Conservation (phyloP, 1,140 invertebrate genomes). For the Hyphantria cunea region DNA sequence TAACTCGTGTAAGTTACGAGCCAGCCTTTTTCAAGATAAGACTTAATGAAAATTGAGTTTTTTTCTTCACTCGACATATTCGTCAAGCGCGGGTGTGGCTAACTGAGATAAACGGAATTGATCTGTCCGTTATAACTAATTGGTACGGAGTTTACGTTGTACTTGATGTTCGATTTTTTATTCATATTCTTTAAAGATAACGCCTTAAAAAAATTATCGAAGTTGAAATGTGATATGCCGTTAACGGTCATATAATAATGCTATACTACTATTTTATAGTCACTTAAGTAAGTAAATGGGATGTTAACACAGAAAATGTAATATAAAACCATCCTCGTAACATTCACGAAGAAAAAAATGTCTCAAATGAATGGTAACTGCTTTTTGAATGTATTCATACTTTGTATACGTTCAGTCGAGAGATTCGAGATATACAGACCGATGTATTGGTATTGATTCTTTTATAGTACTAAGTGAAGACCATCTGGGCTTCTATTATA, state of each 20-base stretch:
- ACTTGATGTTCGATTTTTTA: slow-evolving; percentile 16
- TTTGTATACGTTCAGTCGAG: slow-evolving; percentile 5
- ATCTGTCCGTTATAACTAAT: slow-evolving; percentile 70
- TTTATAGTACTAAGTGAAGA: too few relatives aligned
- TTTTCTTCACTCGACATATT: slow-evolving; percentile 62
- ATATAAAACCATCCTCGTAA: slow-evolving; percentile 17
- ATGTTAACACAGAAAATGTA: slow-evolving; percentile 21
- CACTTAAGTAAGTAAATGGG: slow-evolving; percentile 18
- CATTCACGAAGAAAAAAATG: slow-evolving; percentile 16
- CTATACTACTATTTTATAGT: slow-evolving; percentile 23
- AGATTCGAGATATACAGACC: not conserved
- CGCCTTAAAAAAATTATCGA: slow-evolving; percentile 7
- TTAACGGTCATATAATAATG: slow-evolving; percentile 14
- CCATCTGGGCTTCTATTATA: too few relatives aligned
- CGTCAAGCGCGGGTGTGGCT: slow-evolving; percentile 52
- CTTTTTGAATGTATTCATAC: slow-evolving; percentile 5
- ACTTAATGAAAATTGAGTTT: slow-evolving; percentile 72
- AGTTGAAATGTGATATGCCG: slow-evolving; percentile 3
- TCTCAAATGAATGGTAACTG: slow-evolving; percentile 8
- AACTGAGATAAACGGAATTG: slow-evolving; percentile 65
- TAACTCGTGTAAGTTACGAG: slow-evolving; percentile 71
- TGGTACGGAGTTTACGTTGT: slow-evolving; percentile 34
- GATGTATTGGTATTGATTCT: too few relatives aligned
- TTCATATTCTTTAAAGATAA: slow-evolving; percentile 27
- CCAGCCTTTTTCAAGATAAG: slow-evolving; percentile 49